Base-by-base conservation (phyloP, 2,797 vertebrate species). In the Huso huso region DNA sequence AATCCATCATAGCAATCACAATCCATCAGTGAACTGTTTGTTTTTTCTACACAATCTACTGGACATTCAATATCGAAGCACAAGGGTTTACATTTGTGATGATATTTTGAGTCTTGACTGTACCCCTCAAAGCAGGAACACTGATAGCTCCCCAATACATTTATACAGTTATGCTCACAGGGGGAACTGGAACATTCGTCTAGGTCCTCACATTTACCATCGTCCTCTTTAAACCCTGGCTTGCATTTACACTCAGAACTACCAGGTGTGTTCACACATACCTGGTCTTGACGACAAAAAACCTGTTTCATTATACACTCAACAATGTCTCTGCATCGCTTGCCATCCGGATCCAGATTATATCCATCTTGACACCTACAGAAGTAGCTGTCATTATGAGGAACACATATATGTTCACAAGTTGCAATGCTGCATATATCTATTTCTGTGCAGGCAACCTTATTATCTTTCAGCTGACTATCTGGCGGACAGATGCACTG, bases 281-380 rank as follows among this genome's bases (percentile, higher is more conserved):
- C 1, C n/a, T 83, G 72, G 4, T 37, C 23, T 4, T 37, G 23
- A 4, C 2, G 2, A 37, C 23, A 37, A 37, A 37, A 0, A 0
- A 73, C 68, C 18, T 57, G 72, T 0, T 78, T 79, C 18, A 70
- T 63, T 0, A 0, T 1, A 10, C 93, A 95, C 66, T 92, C 92
- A 0, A 93, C 74, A 6, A 84, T 18, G 15, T 18, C 15, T 18
- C 15, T 18, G 15, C 15, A 18, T 12, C 7, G 53, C 51, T 69
- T 75, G 10, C 68, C 75, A 10, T 93, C 89, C 0, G 2, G 49
- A 0, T n/a, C 80, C 70, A 88, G 77, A n/a, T 0, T 5, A 75
- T 83, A 90, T 1, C 92, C 94, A 0, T 23, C 0, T 0, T 60
- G 13, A 15, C 94, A 95, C 72, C 74, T 71, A 77, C 93, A 95